Evolutionary conservation across 2,113 vertebrate species (phyloP).

Genomic region (Pteruthius melanotis): DNA sequence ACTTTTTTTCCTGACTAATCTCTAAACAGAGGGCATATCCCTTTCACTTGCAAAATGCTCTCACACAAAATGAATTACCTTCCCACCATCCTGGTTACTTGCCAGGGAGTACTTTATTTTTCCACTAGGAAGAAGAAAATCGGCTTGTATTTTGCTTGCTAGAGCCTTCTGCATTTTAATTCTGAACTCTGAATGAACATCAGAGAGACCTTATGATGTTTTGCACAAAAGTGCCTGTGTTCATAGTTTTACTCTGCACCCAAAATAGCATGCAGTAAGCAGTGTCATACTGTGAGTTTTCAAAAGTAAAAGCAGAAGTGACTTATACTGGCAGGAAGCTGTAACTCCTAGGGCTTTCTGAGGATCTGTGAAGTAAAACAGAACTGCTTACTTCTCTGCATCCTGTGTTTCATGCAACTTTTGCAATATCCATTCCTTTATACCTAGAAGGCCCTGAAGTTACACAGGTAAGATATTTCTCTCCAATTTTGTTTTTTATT

Average conservation of each 20-base stretch:
- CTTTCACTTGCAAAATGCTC: slow-evolving; percentile 71
- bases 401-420: background rate
- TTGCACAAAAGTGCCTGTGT: slow-evolving; percentile 90
- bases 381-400: background rate
- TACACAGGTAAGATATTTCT: slow-evolving; percentile 59
- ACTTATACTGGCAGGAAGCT: slow-evolving; percentile 50
- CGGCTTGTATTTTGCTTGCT: slow-evolving; percentile 74
- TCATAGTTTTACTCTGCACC: slow-evolving; percentile 76
- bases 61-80: slow-evolving; percentile 71
- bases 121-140: slow-evolving; percentile 64
- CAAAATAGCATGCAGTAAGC: slow-evolving; percentile 72
- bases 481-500: background rate
- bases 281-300: slow-evolving; percentile 65
- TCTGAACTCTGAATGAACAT: slow-evolving; percentile 79
- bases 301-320: slow-evolving; percentile 59
- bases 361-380: slow-evolving; percentile 1
- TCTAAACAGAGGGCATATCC: slow-evolving; percentile 69
- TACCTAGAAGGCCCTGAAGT: background rate
- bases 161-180: slow-evolving; percentile 82
- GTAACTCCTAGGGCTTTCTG: background rate
- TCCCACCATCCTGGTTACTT: slow-evolving; percentile 59
- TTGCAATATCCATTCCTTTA: background rate
- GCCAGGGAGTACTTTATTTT: slow-evolving; percentile 76
- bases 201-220: slow-evolving; percentile 75
- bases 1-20: slow-evolving; percentile 67